These are phyloP conservation scores for Varroa destructor DNA, from an alignment of 1,140 invertebrate species.

Conservation along the genomic window DNA sequence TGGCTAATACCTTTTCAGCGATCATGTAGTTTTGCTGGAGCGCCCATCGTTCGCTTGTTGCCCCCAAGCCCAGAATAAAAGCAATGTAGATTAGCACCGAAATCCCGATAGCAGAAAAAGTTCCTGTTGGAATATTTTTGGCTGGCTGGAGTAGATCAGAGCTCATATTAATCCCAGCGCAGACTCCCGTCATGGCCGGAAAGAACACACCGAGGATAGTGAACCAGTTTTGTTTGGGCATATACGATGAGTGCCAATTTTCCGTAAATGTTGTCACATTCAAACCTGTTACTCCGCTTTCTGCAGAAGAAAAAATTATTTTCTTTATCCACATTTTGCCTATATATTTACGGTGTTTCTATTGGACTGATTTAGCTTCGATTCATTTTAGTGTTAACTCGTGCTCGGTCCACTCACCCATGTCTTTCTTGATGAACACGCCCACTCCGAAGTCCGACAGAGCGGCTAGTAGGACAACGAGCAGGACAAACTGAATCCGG, in stretches of 20 bases:
- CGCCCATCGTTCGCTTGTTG: conserved; percentile 59
- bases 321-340: background rate
- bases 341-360: background rate
- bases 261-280: conserved; percentile 57
- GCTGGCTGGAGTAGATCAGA: conserved; percentile 81
- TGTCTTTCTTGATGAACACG: conserved; percentile 57
- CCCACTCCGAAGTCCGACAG: conserved; percentile 77
- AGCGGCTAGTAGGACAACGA: conserved; percentile 66
- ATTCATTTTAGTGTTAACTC: no score
- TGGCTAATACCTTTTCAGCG: conserved; percentile 57
- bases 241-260: conserved; percentile 68
- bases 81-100: conserved; percentile 77
- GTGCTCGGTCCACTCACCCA: conserved; percentile 43
- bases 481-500: conserved; percentile 69
- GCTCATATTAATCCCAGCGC: conserved; percentile 95
- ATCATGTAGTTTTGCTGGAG: conserved; percentile 76
- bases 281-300: conserved; percentile 71
- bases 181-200: conserved; percentile 77
- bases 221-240: conserved; percentile 68
- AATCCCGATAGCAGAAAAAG: conserved; percentile 70
- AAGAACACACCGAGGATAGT: conserved; percentile 88
- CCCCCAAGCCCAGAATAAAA: conserved; percentile 74
- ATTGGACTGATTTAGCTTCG: no score
- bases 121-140: conserved; percentile 82
- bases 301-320: conserved; percentile 43